Evolutionary conservation across 2,888 invertebrate genomes (phyloP).

Genomic region (Orthosia gracilis): DNA sequence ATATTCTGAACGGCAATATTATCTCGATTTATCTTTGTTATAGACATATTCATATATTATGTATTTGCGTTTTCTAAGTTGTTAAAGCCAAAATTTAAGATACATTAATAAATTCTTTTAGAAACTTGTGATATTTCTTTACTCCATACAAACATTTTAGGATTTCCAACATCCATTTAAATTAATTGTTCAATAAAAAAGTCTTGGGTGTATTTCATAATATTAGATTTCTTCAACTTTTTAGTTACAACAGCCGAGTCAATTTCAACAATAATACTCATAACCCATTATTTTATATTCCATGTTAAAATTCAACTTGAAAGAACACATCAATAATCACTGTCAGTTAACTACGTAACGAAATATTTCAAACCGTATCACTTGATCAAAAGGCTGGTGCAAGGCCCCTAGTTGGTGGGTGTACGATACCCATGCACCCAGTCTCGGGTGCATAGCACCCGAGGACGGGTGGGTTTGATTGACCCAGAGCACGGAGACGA

Average conservation of each 20-base stretch:
- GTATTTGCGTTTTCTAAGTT: conserved; percentile 20
- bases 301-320: conserved; percentile 46
- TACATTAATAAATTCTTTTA: conserved; percentile 5
- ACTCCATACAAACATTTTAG: too few species aligned
- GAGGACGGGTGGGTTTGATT: not conserved
- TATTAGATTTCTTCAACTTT: not conserved
- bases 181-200: conserved; percentile 6
- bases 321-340: conserved; percentile 43
- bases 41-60: conserved; percentile 2
- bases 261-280: conserved; percentile 43
- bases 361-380: conserved; percentile 59
- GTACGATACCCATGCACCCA: not conserved
- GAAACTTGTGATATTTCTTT: too few species aligned
- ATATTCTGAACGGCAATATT: conserved; percentile 35
- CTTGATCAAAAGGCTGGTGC: conserved; percentile 58
- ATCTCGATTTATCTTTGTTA: conserved; percentile 22
- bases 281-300: conserved; percentile 42
- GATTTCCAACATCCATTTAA: not conserved
- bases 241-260: conserved; percentile 12
- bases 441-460: conserved; percentile 22
- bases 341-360: conserved; percentile 55
- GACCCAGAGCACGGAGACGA: not conserved
- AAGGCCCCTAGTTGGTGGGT: conserved; percentile 47
- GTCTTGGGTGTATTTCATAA: conserved; percentile 16
- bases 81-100: conserved; percentile 4